Percentiles rank a stretch among this genome's conserved stretches.
These are phyloP conservation scores for Mustela nigripes DNA, from an alignment of 2,113 vertebrate species.

Conservation along the genomic window DNA sequence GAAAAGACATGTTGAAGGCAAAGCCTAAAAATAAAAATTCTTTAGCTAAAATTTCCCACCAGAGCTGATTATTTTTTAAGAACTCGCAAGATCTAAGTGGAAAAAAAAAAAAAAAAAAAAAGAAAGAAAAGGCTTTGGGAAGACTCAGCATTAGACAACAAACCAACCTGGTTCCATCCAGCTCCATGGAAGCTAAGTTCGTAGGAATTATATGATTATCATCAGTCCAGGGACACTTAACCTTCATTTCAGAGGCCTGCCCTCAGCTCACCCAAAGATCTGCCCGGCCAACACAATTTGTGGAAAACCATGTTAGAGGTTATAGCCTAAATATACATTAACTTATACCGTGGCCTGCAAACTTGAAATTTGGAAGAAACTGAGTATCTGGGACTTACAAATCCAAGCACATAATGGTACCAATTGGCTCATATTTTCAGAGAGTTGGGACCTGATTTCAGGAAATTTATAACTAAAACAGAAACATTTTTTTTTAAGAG, in stretches of 20 bases:
- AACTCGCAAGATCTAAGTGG: constrained; percentile 74
- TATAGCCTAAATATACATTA: constrained; percentile 18
- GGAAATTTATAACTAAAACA: constrained; percentile 42
- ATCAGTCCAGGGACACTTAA: constrained; percentile 81
- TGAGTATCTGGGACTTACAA: constrained; percentile 52
- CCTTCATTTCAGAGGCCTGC: constrained; percentile 29
- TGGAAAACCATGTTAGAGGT: constrained; percentile 25
- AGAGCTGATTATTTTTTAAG: constrained; percentile 76
- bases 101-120: constrained; percentile 58
- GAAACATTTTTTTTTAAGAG: background rate
- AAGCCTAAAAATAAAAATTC: constrained; percentile 79
- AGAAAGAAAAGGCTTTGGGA: constrained; percentile 29
- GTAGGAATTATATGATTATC: constrained; percentile 80
- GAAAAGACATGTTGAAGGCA: constrained; percentile 68
- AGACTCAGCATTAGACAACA: constrained; percentile 77
- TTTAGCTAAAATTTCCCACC: constrained; percentile 61
- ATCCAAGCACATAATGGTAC: background rate
- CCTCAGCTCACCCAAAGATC: constrained; percentile 38
- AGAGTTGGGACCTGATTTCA: background rate
- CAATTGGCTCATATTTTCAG: background rate
- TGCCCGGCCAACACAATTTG: constrained; percentile 32
- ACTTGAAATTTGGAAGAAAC: constrained; percentile 50
- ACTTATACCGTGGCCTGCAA: constrained; percentile 54
- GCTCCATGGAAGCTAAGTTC: constrained; percentile 63
- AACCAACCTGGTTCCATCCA: constrained; percentile 74